These are phyloP conservation scores for Lethrus apterus DNA, from an alignment of 1,140 invertebrate genomes.

Conservation along the genomic window DNA sequence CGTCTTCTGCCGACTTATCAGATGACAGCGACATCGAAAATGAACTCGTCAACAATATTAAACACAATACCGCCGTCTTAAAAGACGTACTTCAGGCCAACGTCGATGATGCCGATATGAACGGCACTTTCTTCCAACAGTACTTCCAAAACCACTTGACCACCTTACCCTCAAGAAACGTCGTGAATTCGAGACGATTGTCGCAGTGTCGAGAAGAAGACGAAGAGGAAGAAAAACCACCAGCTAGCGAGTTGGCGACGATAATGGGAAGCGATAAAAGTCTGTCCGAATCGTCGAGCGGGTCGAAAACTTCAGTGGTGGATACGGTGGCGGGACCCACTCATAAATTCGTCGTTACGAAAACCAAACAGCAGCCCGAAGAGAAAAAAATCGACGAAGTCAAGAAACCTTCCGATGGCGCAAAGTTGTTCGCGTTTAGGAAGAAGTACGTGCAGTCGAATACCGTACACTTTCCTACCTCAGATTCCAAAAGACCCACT, in stretches of 20 bases:
- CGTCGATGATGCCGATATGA: constrained; percentile 41
- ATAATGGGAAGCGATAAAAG: constrained; percentile 35
- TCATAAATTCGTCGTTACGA: constrained; percentile 40
- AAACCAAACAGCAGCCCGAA: constrained; percentile 28
- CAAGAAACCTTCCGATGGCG: constrained; percentile 30
- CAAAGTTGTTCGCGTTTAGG: constrained; percentile 33
- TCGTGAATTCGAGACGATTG: constrained; percentile 50
- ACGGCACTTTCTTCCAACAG: constrained; percentile 60
- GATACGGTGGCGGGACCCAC: constrained; percentile 37
- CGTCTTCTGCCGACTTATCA: constrained; percentile 23
- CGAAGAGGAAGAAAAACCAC: constrained; percentile 57
- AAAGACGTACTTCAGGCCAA: constrained; percentile 46
- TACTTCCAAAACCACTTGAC: constrained; percentile 67
- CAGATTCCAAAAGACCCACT: constrained; percentile 47
- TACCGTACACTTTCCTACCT: constrained; percentile 54
- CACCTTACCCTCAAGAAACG: constrained; percentile 32
- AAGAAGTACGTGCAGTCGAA: constrained; percentile 46
- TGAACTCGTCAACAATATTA: constrained; percentile 56
- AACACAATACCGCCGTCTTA: constrained; percentile 60
- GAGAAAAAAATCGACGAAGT: constrained; percentile 4
- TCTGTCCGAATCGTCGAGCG: constrained; percentile 34
- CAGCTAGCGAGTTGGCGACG: constrained; percentile 33
- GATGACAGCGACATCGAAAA: constrained; percentile 56
- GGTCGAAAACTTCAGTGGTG: constrained; percentile 37
- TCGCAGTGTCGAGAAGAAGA: constrained; percentile 77